These are phyloP conservation scores for Pristionchus arcanus DNA, from an alignment of 2,888 invertebrate genomes.

Conservation along the genomic window DNA sequence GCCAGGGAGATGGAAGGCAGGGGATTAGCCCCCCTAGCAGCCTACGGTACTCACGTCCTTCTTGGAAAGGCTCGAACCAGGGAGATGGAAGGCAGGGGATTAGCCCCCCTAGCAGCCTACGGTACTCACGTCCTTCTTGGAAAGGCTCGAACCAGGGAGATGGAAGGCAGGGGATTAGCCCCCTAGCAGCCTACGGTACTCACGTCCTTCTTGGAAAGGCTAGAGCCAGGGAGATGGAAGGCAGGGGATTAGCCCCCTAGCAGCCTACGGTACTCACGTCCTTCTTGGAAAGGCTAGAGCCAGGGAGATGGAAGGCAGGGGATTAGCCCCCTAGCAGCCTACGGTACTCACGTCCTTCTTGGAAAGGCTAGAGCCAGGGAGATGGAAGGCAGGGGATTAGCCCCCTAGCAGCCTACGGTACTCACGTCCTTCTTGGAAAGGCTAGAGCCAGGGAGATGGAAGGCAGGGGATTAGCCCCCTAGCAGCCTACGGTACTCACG, in stretches of 20 bases:
- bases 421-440: neutral
- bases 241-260: neutral
- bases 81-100: neutral
- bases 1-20: neutral
- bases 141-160: neutral
- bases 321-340: neutral
- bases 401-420: neutral
- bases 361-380: neutral
- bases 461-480: neutral
- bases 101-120: neutral
- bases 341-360: constrained; percentile 1
- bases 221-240: neutral
- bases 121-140: constrained; percentile 2
- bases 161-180: neutral
- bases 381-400: neutral
- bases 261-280: neutral
- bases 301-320: neutral
- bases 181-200: neutral
- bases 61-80: neutral
- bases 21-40: neutral
- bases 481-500: neutral
- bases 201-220: neutral
- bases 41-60: neutral
- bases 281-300: neutral
- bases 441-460: neutral